Percentiles rank a stretch among this genome's conserved stretches.
Evolutionary conservation across 1,140 invertebrate species (phyloP).

Genomic region (Solenopsis invicta): DNA sequence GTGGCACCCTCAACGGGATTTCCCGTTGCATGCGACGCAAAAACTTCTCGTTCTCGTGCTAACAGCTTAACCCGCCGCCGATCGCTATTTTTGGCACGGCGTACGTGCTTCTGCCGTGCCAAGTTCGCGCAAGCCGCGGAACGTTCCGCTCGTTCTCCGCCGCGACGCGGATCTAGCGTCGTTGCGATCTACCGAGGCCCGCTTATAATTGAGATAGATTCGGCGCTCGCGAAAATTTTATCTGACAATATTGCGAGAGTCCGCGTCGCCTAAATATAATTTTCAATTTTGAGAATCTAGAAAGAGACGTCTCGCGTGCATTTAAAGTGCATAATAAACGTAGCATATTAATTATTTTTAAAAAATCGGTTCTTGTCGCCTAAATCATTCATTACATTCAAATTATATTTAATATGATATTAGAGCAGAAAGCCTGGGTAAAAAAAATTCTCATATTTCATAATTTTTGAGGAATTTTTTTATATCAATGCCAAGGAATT

Average conservation of each 20-base stretch:
- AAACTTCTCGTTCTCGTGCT: slow-evolving; percentile 62
- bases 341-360: not conserved
- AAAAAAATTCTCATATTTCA: no score
- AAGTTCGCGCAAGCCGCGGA: slow-evolving; percentile 37
- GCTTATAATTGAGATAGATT: not conserved
- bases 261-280: not conserved
- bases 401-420: no score
- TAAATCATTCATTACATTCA: not conserved
- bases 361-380: not conserved
- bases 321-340: not conserved
- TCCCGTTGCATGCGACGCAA: slow-evolving; percentile 69
- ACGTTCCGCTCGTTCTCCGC: slow-evolving; percentile 50
- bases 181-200: not conserved
- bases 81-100: slow-evolving; percentile 72
- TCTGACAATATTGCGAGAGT: not conserved
- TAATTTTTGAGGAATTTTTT: no score
- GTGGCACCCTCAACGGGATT: slow-evolving; percentile 61
- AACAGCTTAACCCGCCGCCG: slow-evolving; percentile 58
- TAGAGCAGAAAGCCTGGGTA: no score
- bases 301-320: not conserved
- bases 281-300: not conserved
- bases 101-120: slow-evolving; percentile 49
- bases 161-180: not conserved
- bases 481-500: no score
- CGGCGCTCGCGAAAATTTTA: not conserved